These are phyloP conservation scores for Mormyrus lacerda DNA, from an alignment of 2,113 vertebrate genomes.

Conservation along the genomic window DNA sequence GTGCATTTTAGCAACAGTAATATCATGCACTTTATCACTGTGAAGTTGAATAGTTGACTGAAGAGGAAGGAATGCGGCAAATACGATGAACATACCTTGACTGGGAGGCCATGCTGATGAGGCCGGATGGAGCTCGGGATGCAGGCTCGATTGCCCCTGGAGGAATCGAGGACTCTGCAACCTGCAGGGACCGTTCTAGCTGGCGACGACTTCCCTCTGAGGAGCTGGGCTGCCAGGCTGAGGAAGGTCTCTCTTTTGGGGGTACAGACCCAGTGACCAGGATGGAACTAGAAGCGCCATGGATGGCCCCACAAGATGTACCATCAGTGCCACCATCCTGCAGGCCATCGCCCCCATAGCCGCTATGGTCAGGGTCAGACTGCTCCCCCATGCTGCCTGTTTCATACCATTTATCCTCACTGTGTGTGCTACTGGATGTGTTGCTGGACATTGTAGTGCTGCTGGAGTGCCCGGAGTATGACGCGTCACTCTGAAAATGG, in stretches of 20 bases:
- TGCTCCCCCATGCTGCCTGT: conserved; percentile 70
- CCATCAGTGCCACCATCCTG: conserved; percentile 92
- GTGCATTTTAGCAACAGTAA: background rate
- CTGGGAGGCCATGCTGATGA: conserved; percentile 78
- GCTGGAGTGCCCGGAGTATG: conserved; percentile 94
- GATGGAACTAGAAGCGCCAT: conserved; percentile 74
- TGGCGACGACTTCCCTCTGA: conserved; percentile 73
- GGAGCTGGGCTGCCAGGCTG: conserved; percentile 84
- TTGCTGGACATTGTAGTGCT: conserved; percentile 96
- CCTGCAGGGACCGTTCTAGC: conserved; percentile 70
- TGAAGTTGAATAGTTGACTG: background rate
- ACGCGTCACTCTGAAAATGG: conserved; percentile 74
- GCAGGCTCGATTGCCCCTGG: conserved; percentile 70
- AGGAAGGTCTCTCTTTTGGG: conserved; percentile 70
- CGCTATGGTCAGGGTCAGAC: conserved; percentile 77
- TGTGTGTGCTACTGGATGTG: conserved; percentile 83
- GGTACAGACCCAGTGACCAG: conserved; percentile 68
- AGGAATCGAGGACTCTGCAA: conserved; percentile 68
- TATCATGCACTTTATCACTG: background rate
- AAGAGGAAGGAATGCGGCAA: background rate
- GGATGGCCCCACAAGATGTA: conserved; percentile 79
- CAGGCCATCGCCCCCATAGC: conserved; percentile 74
- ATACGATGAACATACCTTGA: conserved; percentile 64
- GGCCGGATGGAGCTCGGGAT: conserved; percentile 79
- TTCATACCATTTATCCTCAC: conserved; percentile 96